Conservation (phyloP, 2,113 vertebrate genomes). For the Pavo muticus region DNA sequence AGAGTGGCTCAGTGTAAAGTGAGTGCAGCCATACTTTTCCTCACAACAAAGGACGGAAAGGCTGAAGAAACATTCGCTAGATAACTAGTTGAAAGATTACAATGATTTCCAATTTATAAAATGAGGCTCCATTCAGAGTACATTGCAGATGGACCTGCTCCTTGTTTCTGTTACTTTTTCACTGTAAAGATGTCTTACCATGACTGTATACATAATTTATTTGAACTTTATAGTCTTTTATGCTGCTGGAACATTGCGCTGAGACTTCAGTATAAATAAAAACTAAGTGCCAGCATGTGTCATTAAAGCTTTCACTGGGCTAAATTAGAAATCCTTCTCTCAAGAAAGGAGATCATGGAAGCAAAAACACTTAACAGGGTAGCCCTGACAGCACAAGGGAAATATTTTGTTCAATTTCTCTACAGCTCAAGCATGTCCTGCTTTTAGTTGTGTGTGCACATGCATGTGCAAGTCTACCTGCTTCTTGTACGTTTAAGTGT, state of each 20-base stretch:
- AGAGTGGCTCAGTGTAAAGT: background rate
- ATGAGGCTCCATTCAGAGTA: background rate
- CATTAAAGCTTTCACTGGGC: background rate
- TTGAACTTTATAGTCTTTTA: constrained; percentile 14
- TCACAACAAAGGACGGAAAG: background rate
- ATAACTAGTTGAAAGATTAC: background rate
- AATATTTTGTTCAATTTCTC: background rate
- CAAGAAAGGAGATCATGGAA: background rate
- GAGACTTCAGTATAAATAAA: background rate
- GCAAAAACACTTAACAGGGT: background rate
- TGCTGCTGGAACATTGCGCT: background rate
- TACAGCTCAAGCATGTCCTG: fast-evolving
- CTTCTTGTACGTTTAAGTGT: background rate
- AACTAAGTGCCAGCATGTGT: background rate
- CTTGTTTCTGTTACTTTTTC: constrained; percentile 5
- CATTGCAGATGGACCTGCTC: background rate
- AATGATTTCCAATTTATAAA: constrained; percentile 18
- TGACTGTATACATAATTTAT: background rate
- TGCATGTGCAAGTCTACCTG: fast-evolving
- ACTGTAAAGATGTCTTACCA: background rate
- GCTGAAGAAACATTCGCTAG: background rate
- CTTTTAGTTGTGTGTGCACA: background rate
- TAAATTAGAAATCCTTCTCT: background rate
- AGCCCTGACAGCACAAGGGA: background rate
- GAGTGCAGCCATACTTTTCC: constrained; percentile 21